These are phyloP conservation scores for Sylvietta virens DNA, from an alignment of 2,113 vertebrate genomes.

Conservation along the genomic window DNA sequence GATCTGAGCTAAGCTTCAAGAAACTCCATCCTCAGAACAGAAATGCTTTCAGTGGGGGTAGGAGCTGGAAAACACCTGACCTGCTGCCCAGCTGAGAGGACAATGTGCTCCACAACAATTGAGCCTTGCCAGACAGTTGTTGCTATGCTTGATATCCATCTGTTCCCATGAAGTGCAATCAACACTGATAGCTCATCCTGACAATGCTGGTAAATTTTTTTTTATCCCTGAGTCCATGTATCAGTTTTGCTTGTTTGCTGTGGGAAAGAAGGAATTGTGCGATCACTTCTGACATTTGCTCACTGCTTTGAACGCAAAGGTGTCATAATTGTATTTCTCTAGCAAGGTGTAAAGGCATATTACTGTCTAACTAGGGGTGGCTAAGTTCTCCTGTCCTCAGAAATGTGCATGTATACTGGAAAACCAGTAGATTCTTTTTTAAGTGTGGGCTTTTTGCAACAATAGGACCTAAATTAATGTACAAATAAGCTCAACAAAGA, in stretches of 20 bases:
- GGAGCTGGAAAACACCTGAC: not conserved
- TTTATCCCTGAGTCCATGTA: not conserved
- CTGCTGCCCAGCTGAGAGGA: not conserved
- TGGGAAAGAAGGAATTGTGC: not conserved
- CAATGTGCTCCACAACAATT: not conserved
- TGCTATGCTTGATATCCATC: not conserved
- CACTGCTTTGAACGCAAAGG: not conserved
- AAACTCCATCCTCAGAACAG: not conserved
- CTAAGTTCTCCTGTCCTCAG: not conserved
- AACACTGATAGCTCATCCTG: not conserved
- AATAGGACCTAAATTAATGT: not conserved
- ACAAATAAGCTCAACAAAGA: not conserved
- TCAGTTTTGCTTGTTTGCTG: not conserved
- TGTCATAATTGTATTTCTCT: not conserved
- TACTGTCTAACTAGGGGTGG: not conserved
- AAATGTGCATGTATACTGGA: not conserved
- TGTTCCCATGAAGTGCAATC: not conserved
- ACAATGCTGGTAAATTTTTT: not conserved
- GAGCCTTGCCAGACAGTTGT: not conserved
- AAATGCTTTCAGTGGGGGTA: not conserved
- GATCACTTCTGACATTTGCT: not conserved
- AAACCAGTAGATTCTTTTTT: not conserved
- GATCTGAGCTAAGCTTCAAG: not conserved
- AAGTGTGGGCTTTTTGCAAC: not conserved
- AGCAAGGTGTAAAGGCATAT: not conserved